Percentiles rank a stretch among this genome's conserved stretches.
These are phyloP conservation scores for Motacilla alba DNA, from an alignment of 2,113 vertebrate species.

Conservation along the genomic window DNA sequence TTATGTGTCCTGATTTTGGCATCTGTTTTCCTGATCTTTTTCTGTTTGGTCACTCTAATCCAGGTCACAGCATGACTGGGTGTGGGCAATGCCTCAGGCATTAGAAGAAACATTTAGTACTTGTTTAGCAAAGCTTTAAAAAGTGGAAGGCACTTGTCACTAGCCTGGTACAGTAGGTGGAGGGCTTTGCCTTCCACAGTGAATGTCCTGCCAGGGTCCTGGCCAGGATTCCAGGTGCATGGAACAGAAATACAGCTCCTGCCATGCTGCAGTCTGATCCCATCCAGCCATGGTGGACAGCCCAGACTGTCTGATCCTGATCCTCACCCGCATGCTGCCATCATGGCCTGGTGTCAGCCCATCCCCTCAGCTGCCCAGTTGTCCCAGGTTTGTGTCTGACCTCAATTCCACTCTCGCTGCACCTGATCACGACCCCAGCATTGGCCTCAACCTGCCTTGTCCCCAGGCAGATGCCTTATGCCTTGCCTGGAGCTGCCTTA, in stretches of 20 bases:
- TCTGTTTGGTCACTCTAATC: not conserved
- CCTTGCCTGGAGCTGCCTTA: not conserved
- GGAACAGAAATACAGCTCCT: not conserved
- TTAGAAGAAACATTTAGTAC: not conserved
- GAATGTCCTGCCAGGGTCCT: not conserved
- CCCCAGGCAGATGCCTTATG: too few relatives aligned
- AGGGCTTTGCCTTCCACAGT: not conserved
- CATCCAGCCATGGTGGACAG: not conserved
- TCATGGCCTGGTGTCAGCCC: not conserved
- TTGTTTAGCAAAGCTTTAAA: not conserved
- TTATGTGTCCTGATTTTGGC: constrained; percentile 7
- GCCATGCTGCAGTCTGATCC: fast-evolving
- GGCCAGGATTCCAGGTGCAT: not conserved
- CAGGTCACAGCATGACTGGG: not conserved
- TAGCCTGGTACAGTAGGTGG: not conserved
- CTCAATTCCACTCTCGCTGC: not conserved
- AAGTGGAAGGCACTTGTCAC: not conserved
- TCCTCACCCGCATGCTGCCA: fast-evolving
- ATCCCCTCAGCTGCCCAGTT: not conserved
- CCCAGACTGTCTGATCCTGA: not conserved
- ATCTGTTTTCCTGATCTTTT: constrained; percentile 5
- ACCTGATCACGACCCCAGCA: too few relatives aligned
- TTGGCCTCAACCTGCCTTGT: not conserved
- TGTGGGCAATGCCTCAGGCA: not conserved
- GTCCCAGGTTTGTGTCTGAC: not conserved